These are phyloP conservation scores for Xylocampa areola DNA, from an alignment of 2,888 invertebrate genomes.

Conservation along the genomic window DNA sequence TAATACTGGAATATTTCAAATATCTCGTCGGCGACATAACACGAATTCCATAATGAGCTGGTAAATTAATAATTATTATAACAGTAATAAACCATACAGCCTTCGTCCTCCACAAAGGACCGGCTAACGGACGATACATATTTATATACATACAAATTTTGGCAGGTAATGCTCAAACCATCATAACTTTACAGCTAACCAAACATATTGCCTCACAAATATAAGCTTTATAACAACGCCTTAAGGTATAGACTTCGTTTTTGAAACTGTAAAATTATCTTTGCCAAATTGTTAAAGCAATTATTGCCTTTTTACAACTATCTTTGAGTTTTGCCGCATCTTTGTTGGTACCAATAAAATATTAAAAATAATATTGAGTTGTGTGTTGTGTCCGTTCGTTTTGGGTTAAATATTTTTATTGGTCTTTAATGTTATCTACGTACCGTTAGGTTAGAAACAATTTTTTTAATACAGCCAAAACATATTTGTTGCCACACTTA, in stretches of 20 bases:
- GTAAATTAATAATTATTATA: constrained; percentile 48
- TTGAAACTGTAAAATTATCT: constrained; percentile 22
- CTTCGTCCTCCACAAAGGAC: constrained; percentile 47
- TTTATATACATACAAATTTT: constrained; percentile 57
- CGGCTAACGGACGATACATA: constrained; percentile 54
- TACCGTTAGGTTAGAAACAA: constrained; percentile 64
- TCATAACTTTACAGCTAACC: constrained; percentile 11
- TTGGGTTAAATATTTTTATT: constrained; percentile 70
- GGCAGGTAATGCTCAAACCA: constrained; percentile 61
- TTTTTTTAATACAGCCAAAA: constrained; percentile 36
- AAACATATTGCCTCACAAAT: constrained; percentile 18
- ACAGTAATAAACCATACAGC: constrained; percentile 38
- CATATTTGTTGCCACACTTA: constrained; percentile 13
- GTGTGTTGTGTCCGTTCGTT: constrained; percentile 57
- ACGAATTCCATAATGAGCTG: constrained; percentile 8
- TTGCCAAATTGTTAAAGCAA: constrained; percentile 64
- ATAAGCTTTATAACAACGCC: constrained; percentile 11
- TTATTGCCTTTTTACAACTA: constrained; percentile 76
- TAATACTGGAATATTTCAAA: neutral
- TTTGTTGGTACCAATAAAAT: constrained; percentile 70
- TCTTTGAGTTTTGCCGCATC: constrained; percentile 73
- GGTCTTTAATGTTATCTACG: constrained; percentile 58
- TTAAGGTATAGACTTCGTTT: constrained; percentile 19
- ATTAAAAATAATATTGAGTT: constrained; percentile 66
- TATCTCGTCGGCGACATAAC: constrained; percentile 10